Evolutionary conservation across 2,113 vertebrate genomes (phyloP), one percentile per base, ranked within the genome.

Genomic region (Laterallus jamaicensis): DNA sequence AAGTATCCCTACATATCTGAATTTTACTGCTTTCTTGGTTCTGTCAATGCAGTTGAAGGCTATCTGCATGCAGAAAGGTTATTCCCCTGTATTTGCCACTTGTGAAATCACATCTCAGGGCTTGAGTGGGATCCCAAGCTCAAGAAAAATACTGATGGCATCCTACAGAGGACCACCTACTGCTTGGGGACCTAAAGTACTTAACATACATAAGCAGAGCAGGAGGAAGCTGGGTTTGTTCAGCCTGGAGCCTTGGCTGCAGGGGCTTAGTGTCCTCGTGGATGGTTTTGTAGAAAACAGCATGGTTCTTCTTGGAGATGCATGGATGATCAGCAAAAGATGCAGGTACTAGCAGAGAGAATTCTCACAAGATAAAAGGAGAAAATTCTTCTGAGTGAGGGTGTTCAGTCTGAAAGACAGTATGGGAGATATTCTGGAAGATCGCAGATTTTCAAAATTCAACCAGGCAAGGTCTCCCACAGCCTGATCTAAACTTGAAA

Each of bases 261-360:
- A 25, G 62, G 42, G 8, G 10, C 37, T 8, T n/a, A 2, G 54
- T 2, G 50, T 32, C 40, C 32, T 77, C 9, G 0, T 12, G 42
- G 29, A 52, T 28, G n/a, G 29, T 16, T 40, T 6, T 32, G 52
- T 8, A 59, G 67, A 31, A 63, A 55, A 1, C 13, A 54, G 56
- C 32, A 7, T 15, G 22, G 13, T 6, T 24, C 5, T 39, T 39
- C 66, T 11, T 50, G 47, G 42, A 20, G 60, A 5, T 9, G 7
- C n/a, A 11, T 14, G 8, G n/a, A 1, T n/a, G 18, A 8, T 16
- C 39, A 21, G 12, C 13, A 63, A 35, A 50, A 64, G 12, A 10
- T 31, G 35, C 11, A 22, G 37, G 22, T 20, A 15, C 25, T 29
- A 56, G 32, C 42, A 73, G 47, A 18, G 31, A 37, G 60, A 88